Evolutionary conservation across 2,797 vertebrate species (phyloP).

Genomic region (Enteromius viviparus): DNA sequence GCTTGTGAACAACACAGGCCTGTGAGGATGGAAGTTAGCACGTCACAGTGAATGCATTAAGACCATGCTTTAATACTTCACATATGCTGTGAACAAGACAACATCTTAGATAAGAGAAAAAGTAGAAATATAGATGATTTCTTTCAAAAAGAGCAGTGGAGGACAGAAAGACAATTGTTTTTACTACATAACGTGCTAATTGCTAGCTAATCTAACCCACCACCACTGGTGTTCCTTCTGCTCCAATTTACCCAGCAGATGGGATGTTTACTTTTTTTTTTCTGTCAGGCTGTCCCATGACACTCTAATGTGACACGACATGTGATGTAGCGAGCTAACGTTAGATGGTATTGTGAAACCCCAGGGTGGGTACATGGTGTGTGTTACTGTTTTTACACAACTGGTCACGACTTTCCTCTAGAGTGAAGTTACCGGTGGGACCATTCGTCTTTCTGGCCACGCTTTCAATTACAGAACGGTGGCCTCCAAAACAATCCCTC

Average conservation of each 20-base stretch:
- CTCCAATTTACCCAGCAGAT: slow-evolving; percentile 15
- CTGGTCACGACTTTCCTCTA: slow-evolving; percentile 8
- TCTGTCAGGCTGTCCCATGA: slow-evolving; percentile 19
- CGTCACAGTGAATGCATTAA: slow-evolving; percentile 35
- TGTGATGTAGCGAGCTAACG: slow-evolving; percentile 11
- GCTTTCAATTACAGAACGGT: slow-evolving; percentile 58
- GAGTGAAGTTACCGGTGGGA: slow-evolving; percentile 34
- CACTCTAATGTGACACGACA: slow-evolving; percentile 16
- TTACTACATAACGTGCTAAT: not conserved
- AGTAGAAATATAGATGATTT: not conserved
- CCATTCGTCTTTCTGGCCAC: slow-evolving; percentile 53
- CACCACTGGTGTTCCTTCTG: not conserved
- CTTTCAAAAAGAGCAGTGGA: not conserved
- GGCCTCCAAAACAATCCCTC: slow-evolving; percentile 51
- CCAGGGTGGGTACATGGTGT: not conserved
- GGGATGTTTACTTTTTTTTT: slow-evolving; percentile 5
- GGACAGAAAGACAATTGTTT: not conserved
- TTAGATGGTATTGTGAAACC: slow-evolving; percentile 12
- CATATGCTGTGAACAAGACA: slow-evolving; percentile 11
- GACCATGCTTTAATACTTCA: slow-evolving; percentile 1
- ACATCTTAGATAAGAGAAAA: slow-evolving; percentile 10
- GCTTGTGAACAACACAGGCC: slow-evolving; percentile 34
- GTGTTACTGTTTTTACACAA: slow-evolving; percentile 38
- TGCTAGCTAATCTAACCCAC: slow-evolving; percentile 35
- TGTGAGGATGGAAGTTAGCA: slow-evolving; percentile 8